Evolutionary conservation across 30 jellyfish, hydroid and myxozoan genomes (phyloP).

Genomic region (Turritopsis rubra): DNA sequence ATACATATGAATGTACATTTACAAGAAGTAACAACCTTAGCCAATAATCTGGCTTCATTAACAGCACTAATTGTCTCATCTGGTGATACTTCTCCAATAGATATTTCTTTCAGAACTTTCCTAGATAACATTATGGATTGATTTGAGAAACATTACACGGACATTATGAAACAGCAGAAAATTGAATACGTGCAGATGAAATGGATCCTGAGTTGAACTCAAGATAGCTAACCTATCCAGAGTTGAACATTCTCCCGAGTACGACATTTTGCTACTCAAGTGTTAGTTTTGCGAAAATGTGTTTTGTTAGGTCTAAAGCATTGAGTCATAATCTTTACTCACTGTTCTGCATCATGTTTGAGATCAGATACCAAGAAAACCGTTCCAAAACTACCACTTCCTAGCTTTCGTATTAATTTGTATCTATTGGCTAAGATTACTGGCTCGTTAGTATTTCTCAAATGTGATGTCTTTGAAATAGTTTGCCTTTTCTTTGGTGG

Average conservation of each 20-base stretch:
- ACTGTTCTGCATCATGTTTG: conserved; percentile 48
- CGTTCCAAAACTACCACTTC: conserved; percentile 73
- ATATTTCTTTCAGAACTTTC: conserved; percentile 71
- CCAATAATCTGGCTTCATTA: conserved; percentile 66
- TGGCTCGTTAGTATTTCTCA: conserved; percentile 28
- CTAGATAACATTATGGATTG: conserved; percentile 13
- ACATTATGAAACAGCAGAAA: neutral
- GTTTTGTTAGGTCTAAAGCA: too few species aligned
- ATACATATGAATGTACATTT: too few species aligned
- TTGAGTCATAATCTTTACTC: too few species aligned
- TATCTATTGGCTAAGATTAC: conserved; percentile 61
- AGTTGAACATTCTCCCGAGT: too few species aligned
- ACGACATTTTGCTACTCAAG: too few species aligned
- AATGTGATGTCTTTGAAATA: neutral
- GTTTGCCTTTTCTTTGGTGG: neutral
- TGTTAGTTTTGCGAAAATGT: too few species aligned
- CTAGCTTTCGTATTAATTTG: conserved; percentile 52
- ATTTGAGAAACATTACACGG: neutral
- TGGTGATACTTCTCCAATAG: conserved; percentile 75
- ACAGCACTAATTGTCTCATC: conserved; percentile 85
- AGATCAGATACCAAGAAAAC: conserved; percentile 57
- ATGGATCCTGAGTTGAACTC: neutral
- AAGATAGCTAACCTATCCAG: too few species aligned
- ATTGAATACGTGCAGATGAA: neutral
- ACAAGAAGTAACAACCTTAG: conserved; percentile 71